Percentiles rank a stretch among this genome's conserved stretches.
These are phyloP conservation scores for Cosmorhoe ocellata DNA, from an alignment of 2,888 invertebrate species.

Conservation along the genomic window DNA sequence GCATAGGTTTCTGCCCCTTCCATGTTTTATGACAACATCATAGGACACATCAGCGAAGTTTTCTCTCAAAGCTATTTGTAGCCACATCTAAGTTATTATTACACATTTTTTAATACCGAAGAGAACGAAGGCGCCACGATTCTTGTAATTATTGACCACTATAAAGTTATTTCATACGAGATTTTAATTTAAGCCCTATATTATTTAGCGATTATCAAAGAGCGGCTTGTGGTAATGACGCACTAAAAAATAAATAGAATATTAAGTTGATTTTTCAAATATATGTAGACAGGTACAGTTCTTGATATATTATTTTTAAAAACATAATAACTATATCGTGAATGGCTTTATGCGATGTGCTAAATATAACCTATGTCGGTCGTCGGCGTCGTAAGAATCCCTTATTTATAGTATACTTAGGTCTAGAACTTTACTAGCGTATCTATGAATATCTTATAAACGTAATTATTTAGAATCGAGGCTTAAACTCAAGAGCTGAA, in stretches of 20 bases:
- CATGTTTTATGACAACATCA: constrained; percentile 1
- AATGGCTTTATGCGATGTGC: neutral
- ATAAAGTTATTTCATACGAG: constrained; percentile 51
- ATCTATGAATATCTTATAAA: neutral
- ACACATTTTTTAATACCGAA: constrained; percentile 30
- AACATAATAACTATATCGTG: constrained; percentile 8
- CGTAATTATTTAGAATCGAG: neutral
- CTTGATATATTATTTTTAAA: constrained; percentile 25
- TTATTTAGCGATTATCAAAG: constrained; percentile 54
- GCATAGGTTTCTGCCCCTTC: neutral
- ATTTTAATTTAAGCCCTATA: constrained; percentile 47
- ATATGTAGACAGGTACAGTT: too few relatives aligned
- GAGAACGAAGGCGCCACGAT: constrained; percentile 33
- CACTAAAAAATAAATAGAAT: constrained; percentile 42
- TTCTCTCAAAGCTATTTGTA: constrained; percentile 12
- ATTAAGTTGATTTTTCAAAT: too few relatives aligned
- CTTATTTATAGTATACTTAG: too few relatives aligned
- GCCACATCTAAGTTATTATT: constrained; percentile 20
- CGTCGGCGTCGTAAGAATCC: neutral
- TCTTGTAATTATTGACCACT: constrained; percentile 42
- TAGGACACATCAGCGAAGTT: neutral
- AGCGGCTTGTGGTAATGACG: constrained; percentile 31
- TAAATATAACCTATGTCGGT: neutral
- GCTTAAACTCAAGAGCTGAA: neutral
- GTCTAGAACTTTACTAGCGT: too few relatives aligned